Conservation (phyloP, 2,888 invertebrate species). For the Philereme transversata region DNA sequence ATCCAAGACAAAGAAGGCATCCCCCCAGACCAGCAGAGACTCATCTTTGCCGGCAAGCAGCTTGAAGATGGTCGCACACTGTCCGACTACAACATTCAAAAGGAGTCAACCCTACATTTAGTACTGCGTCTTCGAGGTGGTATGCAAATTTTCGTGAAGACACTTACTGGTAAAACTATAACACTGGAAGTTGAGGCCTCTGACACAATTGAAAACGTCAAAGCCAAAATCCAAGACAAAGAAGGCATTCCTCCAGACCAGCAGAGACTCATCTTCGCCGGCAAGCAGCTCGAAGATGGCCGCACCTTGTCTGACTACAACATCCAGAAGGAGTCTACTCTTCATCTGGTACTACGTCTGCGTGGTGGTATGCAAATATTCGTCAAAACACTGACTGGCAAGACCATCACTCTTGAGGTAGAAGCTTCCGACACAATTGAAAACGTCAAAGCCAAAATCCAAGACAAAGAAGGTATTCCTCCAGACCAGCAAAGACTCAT, state of each 20-base stretch:
- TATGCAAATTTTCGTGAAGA: slow-evolving; percentile 42
- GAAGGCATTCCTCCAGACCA: slow-evolving; percentile 41
- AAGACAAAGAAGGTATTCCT: slow-evolving; percentile 40
- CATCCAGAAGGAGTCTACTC: slow-evolving; percentile 38
- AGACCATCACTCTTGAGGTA: slow-evolving; percentile 36
- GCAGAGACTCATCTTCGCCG: slow-evolving; percentile 38
- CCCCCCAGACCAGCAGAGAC: slow-evolving; percentile 38
- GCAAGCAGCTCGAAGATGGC: slow-evolving; percentile 39
- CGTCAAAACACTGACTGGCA: slow-evolving; percentile 39
- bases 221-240: slow-evolving; percentile 40
- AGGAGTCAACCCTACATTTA: slow-evolving; percentile 37
- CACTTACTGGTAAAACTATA: slow-evolving; percentile 36
- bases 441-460: slow-evolving; percentile 39
- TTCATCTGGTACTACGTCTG: slow-evolving; percentile 36
- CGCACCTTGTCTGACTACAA: slow-evolving; percentile 39
- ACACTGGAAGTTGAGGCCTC: slow-evolving; percentile 38
- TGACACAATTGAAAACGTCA: slow-evolving; percentile 37
- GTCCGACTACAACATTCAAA: slow-evolving; percentile 40
- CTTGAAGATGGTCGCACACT: slow-evolving; percentile 38
- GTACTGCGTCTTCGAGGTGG: slow-evolving; percentile 39
- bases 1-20: slow-evolving; percentile 41
- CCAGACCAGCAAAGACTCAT: slow-evolving; percentile 39
- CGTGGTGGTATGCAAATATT: slow-evolving; percentile 42
- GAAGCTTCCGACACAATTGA: slow-evolving; percentile 39
- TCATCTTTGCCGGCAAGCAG: slow-evolving; percentile 39